These are phyloP conservation scores for Cheilosia soror DNA, from an alignment of 2,888 invertebrate species.

Conservation along the genomic window DNA sequence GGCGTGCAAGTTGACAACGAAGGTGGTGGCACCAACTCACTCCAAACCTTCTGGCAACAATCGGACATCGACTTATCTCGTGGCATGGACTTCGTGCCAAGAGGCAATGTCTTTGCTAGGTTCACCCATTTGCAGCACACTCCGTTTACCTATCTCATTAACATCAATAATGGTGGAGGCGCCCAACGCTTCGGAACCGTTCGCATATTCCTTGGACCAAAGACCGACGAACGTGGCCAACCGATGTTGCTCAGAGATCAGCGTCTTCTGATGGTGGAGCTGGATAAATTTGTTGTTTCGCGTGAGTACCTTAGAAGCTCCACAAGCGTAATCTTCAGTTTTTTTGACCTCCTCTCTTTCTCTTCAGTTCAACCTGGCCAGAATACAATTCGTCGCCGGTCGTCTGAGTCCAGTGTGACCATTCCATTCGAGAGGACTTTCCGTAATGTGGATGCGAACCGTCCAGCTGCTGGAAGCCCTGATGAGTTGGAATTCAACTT, in stretches of 20 bases:
- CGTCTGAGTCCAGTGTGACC: constrained; percentile 89
- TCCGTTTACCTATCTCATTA: constrained; percentile 87
- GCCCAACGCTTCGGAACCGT: constrained; percentile 85
- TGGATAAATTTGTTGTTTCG: constrained; percentile 86
- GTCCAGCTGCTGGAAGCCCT: constrained; percentile 85
- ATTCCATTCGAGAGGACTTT: constrained; percentile 92
- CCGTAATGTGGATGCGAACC: constrained; percentile 86
- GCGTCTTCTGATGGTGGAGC: constrained; percentile 86
- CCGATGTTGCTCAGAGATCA: constrained; percentile 86
- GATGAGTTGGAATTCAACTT: constrained; percentile 87
- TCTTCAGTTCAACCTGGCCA: constrained; percentile 87
- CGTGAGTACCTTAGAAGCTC: constrained; percentile 84
- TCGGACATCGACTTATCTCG: constrained; percentile 89
- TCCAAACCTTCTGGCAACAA: constrained; percentile 90
- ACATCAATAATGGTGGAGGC: constrained; percentile 85
- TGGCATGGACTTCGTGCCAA: constrained; percentile 91
- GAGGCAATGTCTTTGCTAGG: constrained; percentile 87
- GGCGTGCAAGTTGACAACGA: constrained; percentile 84
- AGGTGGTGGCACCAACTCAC: constrained; percentile 84
- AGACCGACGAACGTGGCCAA: constrained; percentile 86
- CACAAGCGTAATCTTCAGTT: not conserved
- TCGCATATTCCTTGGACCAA: constrained; percentile 87
- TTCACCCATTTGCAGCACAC: constrained; percentile 90
- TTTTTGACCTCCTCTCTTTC: not conserved
- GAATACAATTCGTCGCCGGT: constrained; percentile 87